A percentile compares a stretch with the other conserved stretches of the same genome.
These are phyloP conservation scores for Euwallacea fornicatus DNA, from an alignment of 1,140 invertebrate genomes.

Conservation along the genomic window DNA sequence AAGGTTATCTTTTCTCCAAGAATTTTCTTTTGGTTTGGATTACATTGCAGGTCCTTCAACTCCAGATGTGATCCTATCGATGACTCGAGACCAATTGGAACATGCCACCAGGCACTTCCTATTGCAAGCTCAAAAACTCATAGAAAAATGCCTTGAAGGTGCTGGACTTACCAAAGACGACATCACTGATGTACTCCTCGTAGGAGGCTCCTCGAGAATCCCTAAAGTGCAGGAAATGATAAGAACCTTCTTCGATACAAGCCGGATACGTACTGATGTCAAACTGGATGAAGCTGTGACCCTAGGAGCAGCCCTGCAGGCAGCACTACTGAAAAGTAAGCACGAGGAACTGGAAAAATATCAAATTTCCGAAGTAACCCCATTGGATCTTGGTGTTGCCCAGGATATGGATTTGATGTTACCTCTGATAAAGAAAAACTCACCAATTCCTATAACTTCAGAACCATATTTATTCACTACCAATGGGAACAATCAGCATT, in stretches of 20 bases:
- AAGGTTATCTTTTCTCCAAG: constrained; percentile 13
- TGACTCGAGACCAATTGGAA: constrained; percentile 75
- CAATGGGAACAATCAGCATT: constrained; percentile 24
- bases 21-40: constrained; percentile 14
- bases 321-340: constrained; percentile 15
- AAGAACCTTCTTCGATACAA: constrained; percentile 56
- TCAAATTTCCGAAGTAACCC: constrained; percentile 36
- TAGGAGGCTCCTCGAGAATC: constrained; percentile 66
- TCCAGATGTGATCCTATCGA: constrained; percentile 55
- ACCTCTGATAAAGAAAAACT: constrained; percentile 30
- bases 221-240: constrained; percentile 58
- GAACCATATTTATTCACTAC: not conserved
- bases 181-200: constrained; percentile 64
- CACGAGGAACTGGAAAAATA: constrained; percentile 23
- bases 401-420: constrained; percentile 21
- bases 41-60: constrained; percentile 68
- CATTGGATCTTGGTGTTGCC: constrained; percentile 32
- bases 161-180: constrained; percentile 25
- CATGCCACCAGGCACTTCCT: constrained; percentile 68
- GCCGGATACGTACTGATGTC: constrained; percentile 40
- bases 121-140: constrained; percentile 51
- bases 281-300: constrained; percentile 52
- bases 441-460: constrained; percentile 25
- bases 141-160: constrained; percentile 32
- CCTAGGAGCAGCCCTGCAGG: constrained; percentile 39